Evolutionary conservation across 2,113 vertebrate genomes (phyloP), one percentile per base, ranked within the genome.

Genomic region (Peromyscus leucopus): DNA sequence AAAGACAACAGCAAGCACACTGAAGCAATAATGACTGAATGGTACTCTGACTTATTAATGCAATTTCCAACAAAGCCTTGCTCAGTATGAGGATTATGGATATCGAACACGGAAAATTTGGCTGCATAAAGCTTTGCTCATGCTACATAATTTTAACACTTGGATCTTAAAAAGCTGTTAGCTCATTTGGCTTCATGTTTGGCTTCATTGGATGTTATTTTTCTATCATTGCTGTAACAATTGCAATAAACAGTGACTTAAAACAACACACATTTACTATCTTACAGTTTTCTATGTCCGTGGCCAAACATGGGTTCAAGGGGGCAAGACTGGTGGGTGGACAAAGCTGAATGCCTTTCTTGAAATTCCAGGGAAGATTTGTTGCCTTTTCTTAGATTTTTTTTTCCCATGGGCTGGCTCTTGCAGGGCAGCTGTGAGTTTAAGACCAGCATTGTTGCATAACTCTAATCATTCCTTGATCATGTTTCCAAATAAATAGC

Each of bases 11-110:
- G 92, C 93, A 92, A 95, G 71, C 19, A 75, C 55, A 69, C 57
- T 61, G 46, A 92, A 93, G 92, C 61, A 94, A 79, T 95, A 92
- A 96, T 86, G 93, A 90, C 51, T 96, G 97, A 97, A 95, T 96
- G 67, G 82, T 67, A 85, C 55, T 61, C 89, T 94, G 93, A 97
- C 94, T 96, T 97, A 97, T 93, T 96, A 97, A 97, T 90, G 74
- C 55, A 95, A 95, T 86, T 95, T 96, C 94, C 91, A 95, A 91
- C 94, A 97, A 75, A 69, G 42, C 93, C 28, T 87, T 28, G 71
- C 74, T 94, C 24, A 69, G 91, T 89, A 90, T 85, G 82, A 89
- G 42, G 76, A 93, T 55, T 63, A 57, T 55, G 76, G 89, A 69
- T 86, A 57, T 55, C 74, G 91, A 96, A 96, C 36, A 93, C 97